Percentiles rank a stretch among this genome's conserved stretches.
Evolutionary conservation across 2,797 vertebrate species (phyloP).

Genomic region (Odontamblyopus lacepedii): DNA sequence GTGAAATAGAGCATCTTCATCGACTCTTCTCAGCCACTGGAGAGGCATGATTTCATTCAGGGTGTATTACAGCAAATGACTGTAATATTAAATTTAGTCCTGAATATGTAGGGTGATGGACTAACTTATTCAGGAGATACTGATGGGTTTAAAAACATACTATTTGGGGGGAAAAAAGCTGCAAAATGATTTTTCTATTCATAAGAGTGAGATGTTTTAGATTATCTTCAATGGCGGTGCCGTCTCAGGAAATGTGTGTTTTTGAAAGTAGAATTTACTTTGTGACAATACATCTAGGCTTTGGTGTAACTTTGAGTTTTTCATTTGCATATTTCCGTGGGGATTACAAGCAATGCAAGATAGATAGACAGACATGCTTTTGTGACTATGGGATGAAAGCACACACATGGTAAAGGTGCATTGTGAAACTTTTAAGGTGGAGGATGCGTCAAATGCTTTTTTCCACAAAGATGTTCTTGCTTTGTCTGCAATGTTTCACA

Average conservation of each 20-base stretch:
- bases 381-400: neutral
- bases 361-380: neutral
- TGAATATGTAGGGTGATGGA: conserved; percentile 46
- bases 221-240: conserved; percentile 16
- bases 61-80: conserved; percentile 26
- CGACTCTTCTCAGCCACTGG: conserved; percentile 16
- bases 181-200: conserved; percentile 13
- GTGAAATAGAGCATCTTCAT: conserved; percentile 25
- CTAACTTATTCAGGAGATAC: conserved; percentile 50
- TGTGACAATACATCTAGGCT: too few relatives aligned
- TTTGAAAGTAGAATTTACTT: neutral
- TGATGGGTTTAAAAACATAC: conserved; percentile 45
- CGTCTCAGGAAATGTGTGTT: neutral
- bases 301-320: too few relatives aligned
- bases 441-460: too few relatives aligned
- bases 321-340: too few relatives aligned
- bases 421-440: too few relatives aligned
- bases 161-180: conserved; percentile 17
- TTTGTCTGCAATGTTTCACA: too few relatives aligned
- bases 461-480: too few relatives aligned
- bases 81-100: conserved; percentile 39
- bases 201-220: neutral
- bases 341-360: too few relatives aligned
- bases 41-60: conserved; percentile 11
- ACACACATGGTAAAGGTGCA: neutral